Evolutionary conservation across 2,113 vertebrate species (phyloP).

Genomic region (Malurus elegans): DNA sequence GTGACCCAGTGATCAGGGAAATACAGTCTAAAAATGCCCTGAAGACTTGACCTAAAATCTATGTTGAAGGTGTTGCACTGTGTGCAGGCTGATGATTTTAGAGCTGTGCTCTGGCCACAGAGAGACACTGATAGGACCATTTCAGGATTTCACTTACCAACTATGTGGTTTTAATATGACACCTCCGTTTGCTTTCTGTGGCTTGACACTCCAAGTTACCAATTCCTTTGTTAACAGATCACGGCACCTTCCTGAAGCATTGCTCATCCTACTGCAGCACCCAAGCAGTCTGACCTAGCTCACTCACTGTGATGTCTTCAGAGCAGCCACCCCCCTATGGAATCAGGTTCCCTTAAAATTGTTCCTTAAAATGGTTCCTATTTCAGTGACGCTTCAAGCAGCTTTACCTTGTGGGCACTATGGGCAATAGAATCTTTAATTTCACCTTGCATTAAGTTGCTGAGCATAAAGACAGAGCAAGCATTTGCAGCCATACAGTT

Average conservation of each 20-base stretch:
- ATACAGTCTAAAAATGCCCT: background rate
- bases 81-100: background rate
- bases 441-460: background rate
- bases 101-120: background rate
- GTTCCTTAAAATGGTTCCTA: background rate
- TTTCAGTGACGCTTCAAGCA: background rate
- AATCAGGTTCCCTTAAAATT: background rate
- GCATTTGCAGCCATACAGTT: background rate
- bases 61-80: background rate
- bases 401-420: background rate
- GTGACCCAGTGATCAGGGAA: background rate
- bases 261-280: background rate
- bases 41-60: background rate
- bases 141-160: background rate
- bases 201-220: background rate
- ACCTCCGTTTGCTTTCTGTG: background rate
- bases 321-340: background rate
- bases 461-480: background rate
- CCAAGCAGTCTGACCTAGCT: background rate
- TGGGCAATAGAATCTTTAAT: background rate
- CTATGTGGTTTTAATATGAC: background rate
- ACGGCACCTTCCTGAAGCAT: background rate
- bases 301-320: background rate
- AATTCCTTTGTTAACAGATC: background rate
- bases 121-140: accelerated